Conservation (phyloP, 2,113 vertebrate genomes). For the Neomonachus schauinslandi region DNA sequence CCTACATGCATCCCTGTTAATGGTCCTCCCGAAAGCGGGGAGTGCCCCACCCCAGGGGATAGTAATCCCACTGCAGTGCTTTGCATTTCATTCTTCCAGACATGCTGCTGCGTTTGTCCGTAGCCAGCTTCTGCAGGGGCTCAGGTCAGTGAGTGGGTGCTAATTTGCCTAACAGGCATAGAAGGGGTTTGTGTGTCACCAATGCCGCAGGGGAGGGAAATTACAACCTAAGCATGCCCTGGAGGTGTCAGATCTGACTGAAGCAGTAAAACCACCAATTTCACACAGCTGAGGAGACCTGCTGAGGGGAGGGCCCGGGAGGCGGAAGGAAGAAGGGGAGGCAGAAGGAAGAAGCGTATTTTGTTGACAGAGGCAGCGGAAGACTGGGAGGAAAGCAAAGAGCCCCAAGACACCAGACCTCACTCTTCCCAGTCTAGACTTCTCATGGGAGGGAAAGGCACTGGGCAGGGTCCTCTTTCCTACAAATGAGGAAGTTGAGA, state of each 20-base stretch:
- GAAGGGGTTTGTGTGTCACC: background rate
- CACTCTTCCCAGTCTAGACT: background rate
- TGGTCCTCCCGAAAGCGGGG: too few relatives aligned
- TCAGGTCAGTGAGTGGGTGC: background rate
- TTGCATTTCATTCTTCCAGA: background rate
- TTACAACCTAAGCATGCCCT: background rate
- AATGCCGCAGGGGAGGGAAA: background rate
- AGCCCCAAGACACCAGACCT: background rate
- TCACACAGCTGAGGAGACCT: background rate
- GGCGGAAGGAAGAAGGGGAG: background rate
- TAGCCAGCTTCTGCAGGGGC: background rate
- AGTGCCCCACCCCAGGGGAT: background rate
- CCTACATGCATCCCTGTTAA: accelerated
- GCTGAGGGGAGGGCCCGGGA: too few relatives aligned
- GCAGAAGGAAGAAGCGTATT: background rate
- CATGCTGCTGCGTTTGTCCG: background rate
- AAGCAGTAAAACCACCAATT: background rate
- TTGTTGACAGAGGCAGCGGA: background rate
- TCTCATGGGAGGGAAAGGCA: background rate
- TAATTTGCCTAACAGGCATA: conserved; percentile 66
- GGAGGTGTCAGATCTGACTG: background rate
- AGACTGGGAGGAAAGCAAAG: background rate
- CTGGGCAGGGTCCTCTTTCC: background rate
- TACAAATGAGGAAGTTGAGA: background rate
- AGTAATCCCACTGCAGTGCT: background rate